These are phyloP conservation scores for Drosophila parthenogenetica DNA, from an alignment of 2,888 invertebrate genomes.

Conservation along the genomic window DNA sequence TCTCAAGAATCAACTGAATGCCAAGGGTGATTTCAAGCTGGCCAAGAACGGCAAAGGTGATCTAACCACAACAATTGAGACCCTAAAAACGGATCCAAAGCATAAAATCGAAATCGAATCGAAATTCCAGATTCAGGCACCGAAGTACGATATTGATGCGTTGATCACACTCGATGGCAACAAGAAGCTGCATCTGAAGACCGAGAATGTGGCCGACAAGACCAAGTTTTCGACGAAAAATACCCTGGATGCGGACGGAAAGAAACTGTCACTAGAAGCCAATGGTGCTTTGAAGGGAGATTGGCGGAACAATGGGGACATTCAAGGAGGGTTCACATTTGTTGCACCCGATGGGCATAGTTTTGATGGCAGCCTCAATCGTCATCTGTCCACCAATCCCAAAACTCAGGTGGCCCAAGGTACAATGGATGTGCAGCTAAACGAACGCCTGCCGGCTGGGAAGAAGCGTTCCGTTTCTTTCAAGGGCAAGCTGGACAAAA, in stretches of 20 bases:
- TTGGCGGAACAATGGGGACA: slow-evolving; percentile 75
- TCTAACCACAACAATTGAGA: slow-evolving; percentile 82
- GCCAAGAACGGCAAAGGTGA: slow-evolving; percentile 89
- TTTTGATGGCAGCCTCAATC: slow-evolving; percentile 82
- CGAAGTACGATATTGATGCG: slow-evolving; percentile 87
- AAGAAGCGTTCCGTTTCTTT: slow-evolving; percentile 84
- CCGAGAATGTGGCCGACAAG: slow-evolving; percentile 87
- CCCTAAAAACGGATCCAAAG: slow-evolving; percentile 86
- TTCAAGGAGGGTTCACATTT: slow-evolving; percentile 70
- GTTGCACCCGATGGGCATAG: slow-evolving; percentile 78
- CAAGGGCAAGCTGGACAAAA: slow-evolving; percentile 83
- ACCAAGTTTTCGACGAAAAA: slow-evolving; percentile 88
- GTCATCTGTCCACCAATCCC: slow-evolving; percentile 84
- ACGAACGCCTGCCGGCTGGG: slow-evolving; percentile 66
- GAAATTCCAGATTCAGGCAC: slow-evolving; percentile 87
- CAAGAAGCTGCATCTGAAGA: slow-evolving; percentile 89
- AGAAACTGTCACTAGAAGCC: slow-evolving; percentile 85
- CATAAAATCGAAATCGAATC: slow-evolving; percentile 88
- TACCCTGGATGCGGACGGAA: slow-evolving; percentile 85
- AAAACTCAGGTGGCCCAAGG: slow-evolving; percentile 85
- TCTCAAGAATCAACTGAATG: slow-evolving; percentile 87
- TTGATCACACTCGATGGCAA: slow-evolving; percentile 89
- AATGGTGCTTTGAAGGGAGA: slow-evolving; percentile 75
- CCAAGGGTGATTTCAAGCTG: slow-evolving; percentile 88
- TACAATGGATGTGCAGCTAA: slow-evolving; percentile 86